Percentiles rank a stretch among this genome's conserved stretches.
Conservation (phyloP, 1,140 invertebrate genomes). For the Galleria mellonella region DNA sequence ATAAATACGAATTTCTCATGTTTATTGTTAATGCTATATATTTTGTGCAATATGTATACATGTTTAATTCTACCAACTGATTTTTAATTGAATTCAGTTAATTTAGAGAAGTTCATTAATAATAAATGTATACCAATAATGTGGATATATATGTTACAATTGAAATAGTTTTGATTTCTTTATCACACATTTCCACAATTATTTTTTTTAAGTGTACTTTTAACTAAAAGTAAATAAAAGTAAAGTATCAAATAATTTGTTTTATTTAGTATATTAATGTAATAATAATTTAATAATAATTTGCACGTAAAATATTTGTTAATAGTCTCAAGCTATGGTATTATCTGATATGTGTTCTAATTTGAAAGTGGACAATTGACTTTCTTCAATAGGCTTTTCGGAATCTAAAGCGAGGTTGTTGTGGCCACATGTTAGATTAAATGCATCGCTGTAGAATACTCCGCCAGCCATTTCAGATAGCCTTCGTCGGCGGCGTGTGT, state of each 20-base stretch:
- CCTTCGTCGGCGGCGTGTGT: conserved; percentile 49
- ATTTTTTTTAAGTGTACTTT: conserved; percentile 16
- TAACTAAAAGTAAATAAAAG: conserved; percentile 14
- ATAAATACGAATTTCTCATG: conserved; percentile 1
- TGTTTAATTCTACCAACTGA: conserved; percentile 2
- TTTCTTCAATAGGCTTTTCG: conserved; percentile 41
- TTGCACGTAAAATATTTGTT: no score
- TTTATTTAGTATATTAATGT: no score
- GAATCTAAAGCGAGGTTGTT: conserved; percentile 52
- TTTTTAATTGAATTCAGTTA: background rate
- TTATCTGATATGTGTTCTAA: conserved; percentile 1
- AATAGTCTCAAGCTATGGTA: no score
- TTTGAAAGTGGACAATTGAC: conserved; percentile 34
- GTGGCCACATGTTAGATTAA: conserved; percentile 35
- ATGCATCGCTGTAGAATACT: conserved; percentile 60
- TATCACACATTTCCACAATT: conserved; percentile 17
- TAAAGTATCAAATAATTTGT: no score
- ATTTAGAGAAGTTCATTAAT: background rate
- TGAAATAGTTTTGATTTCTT: conserved; percentile 3
- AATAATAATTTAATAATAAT: no score
- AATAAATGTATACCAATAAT: background rate
- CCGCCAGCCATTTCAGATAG: conserved; percentile 62
- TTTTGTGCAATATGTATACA: conserved; percentile 8
- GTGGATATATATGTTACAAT: background rate
- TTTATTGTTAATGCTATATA: background rate